Evolutionary conservation across 2,888 invertebrate genomes (phyloP).

Genomic region (Agapetus fuscipes): DNA sequence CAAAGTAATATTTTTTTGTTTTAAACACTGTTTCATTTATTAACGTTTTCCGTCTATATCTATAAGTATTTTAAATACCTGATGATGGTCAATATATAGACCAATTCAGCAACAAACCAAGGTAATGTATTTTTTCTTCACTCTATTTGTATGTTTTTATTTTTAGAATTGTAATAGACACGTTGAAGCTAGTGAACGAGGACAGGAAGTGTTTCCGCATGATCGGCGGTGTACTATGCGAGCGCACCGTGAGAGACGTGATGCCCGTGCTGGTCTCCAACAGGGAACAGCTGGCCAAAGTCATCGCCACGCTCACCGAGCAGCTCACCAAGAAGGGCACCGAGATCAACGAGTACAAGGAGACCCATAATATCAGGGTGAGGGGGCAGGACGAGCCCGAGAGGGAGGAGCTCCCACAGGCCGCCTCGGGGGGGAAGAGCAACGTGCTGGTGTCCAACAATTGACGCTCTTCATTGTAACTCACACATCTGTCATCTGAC

Average conservation of each 20-base stretch:
- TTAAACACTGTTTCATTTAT: too few relatives aligned
- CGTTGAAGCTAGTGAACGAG: constrained; percentile 74
- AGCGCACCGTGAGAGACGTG: constrained; percentile 85
- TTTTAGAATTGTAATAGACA: constrained; percentile 87
- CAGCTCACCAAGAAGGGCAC: constrained; percentile 78
- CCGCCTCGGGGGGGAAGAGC: constrained; percentile 31
- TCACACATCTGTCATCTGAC: too few relatives aligned
- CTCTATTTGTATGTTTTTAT: constrained; percentile 19
- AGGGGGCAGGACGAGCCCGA: constrained; percentile 52
- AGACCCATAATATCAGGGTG: constrained; percentile 80
- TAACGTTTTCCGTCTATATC: too few relatives aligned
- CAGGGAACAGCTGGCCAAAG: constrained; percentile 67
- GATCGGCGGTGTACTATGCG: constrained; percentile 89
- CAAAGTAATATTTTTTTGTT: too few relatives aligned
- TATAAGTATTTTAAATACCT: too few relatives aligned
- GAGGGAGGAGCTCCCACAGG: constrained; percentile 23
- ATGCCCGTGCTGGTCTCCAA: constrained; percentile 75
- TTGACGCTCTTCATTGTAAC: too few relatives aligned
- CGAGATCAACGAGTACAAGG: constrained; percentile 88
- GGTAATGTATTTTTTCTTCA: too few relatives aligned
- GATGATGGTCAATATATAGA: too few relatives aligned
- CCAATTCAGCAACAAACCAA: too few relatives aligned
- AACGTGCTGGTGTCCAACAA: constrained; percentile 47
- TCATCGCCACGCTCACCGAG: constrained; percentile 69
- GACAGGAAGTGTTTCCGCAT: constrained; percentile 85